These are phyloP conservation scores for Pseudolaguvia tuberculata DNA, from an alignment of 2,113 vertebrate genomes.

Conservation along the genomic window DNA sequence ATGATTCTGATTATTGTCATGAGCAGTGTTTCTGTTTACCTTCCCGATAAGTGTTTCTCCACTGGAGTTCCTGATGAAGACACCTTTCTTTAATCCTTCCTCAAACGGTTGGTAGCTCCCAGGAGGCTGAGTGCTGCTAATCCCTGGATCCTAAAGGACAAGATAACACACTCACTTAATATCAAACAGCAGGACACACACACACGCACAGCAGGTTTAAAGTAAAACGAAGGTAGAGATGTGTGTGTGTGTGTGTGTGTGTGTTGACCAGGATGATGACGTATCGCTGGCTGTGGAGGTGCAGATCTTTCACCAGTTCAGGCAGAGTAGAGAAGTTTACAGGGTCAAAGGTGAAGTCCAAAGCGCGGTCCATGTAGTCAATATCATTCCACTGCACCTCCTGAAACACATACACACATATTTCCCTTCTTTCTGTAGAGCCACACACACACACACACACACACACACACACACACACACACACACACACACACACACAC, in stretches of 20 bases:
- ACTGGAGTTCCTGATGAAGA: conserved; percentile 78
- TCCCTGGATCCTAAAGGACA: conserved; percentile 73
- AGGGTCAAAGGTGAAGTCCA: conserved; percentile 77
- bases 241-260: not conserved
- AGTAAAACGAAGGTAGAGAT: not conserved
- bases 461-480: not conserved
- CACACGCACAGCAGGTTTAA: not conserved
- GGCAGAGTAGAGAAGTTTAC: conserved; percentile 70
- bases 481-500: not conserved
- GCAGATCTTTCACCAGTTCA: conserved; percentile 72
- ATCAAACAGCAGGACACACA: not conserved
- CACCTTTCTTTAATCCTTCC: conserved; percentile 72
- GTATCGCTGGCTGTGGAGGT: conserved; percentile 67
- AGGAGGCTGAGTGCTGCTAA: conserved; percentile 72
- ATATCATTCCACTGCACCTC: conserved; percentile 78
- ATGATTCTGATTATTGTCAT: no score
- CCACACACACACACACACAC: conserved; percentile 1
- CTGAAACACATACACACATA: no score
- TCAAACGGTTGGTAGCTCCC: conserved; percentile 82
- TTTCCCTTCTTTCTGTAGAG: no score
- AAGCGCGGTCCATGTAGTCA: conserved; percentile 80
- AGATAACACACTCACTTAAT: not conserved
- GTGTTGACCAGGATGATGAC: conserved; percentile 78
- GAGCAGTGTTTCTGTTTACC: conserved; percentile 57
- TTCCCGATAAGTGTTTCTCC: conserved; percentile 76